These are phyloP conservation scores for Lasioglossum lativentre DNA, from an alignment of 2,888 invertebrate genomes.

Conservation along the genomic window DNA sequence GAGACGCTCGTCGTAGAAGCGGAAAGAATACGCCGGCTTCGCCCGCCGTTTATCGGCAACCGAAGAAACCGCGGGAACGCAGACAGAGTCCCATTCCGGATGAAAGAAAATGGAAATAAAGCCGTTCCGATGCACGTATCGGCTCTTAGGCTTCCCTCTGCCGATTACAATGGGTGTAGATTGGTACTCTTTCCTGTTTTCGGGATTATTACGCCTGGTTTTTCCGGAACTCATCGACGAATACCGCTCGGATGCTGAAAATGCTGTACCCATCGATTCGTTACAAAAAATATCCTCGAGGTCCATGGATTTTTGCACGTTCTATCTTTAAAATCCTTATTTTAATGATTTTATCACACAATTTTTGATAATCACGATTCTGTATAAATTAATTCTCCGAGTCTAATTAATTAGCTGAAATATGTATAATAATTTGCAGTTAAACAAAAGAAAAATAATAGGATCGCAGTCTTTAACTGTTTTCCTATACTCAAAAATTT, in stretches of 20 bases:
- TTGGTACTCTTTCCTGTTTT: neutral
- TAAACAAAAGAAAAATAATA: too few relatives aligned
- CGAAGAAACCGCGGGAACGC: neutral
- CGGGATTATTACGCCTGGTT: neutral
- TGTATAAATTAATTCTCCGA: too few relatives aligned
- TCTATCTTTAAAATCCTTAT: neutral
- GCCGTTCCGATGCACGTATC: neutral
- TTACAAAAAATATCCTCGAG: neutral
- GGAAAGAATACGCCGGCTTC: neutral
- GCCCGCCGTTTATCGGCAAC: constrained; percentile 16
- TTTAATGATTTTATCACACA: too few relatives aligned
- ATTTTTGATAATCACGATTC: too few relatives aligned
- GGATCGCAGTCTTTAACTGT: too few relatives aligned
- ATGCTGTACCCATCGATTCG: neutral
- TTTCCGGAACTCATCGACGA: neutral
- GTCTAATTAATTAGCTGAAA: too few relatives aligned
- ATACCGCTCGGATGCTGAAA: neutral
- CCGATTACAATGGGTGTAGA: neutral
- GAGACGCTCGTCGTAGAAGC: neutral
- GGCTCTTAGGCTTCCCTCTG: neutral
- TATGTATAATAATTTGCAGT: too few relatives aligned
- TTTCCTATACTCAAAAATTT: neutral
- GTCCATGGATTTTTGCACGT: too few relatives aligned
- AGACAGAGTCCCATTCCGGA: neutral
- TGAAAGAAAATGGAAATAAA: constrained; percentile 11